Base-by-base conservation (phyloP, 1,140 invertebrate genomes). In the Trachelipus rathkii region DNA sequence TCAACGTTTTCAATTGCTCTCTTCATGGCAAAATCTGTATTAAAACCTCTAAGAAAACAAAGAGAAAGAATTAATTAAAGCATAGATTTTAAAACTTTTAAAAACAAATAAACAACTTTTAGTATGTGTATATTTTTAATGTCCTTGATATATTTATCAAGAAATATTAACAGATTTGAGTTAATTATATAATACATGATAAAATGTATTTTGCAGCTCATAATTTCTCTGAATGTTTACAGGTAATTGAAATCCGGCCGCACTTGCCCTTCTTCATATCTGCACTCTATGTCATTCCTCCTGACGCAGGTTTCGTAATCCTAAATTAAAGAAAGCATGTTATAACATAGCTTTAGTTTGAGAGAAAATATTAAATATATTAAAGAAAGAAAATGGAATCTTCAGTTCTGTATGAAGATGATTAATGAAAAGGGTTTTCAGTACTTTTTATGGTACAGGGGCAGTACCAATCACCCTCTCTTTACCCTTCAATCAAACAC, bases 291-390 rank as follows among this genome's bases (percentile, higher is more conserved):
- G 84, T 95, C 93, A 0, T 91, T 91, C 72, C 89, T 90, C 67
- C 93, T 84, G 10, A 95, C 93, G 82, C 94, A 95, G 0, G 92
- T 91, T 83, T 95, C 93, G 83, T 94, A 95, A 84, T 95, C 93
- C 89, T 92, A 84, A 6, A 86, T 80, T 19, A 10, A 50, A 43
- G 9, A 43, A 19, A 44, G 71, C 7, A 44, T 13, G 10, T 73
- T 23, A 13, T 9, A 19, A 44, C n/a, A 10, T 46, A 6, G 7
- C 44, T 44, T 0, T 72, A 11, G 10, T 10, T 19, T 72, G n/a
- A 33, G 11, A 72, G 0, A 71, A 0, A 33, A 33, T 71, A 71
- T 10, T 43, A 71, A 71, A 21, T 13, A 71, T n/a, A 23, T 24
- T n/a, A 3, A 71, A 33, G 7, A n/a, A 21, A 46, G 50, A 50